These are phyloP conservation scores for Pedionomus torquatus DNA, from an alignment of 2,113 vertebrate species.

Conservation along the genomic window DNA sequence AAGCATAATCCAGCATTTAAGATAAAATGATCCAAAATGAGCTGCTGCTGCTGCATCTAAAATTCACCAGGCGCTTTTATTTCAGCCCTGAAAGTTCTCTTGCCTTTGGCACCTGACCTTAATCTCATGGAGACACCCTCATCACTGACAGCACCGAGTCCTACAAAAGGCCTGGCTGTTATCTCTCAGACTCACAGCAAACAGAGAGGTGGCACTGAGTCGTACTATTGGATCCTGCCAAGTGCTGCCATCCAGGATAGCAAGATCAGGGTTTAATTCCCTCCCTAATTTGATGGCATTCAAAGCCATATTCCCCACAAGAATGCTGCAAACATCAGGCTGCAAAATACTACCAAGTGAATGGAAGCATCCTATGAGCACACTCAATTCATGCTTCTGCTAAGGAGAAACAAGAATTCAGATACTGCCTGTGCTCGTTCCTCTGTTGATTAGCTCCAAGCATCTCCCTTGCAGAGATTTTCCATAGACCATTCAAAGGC, in stretches of 20 bases:
- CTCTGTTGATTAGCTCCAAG: background rate
- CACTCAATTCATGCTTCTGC: background rate
- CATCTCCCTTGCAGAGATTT: background rate
- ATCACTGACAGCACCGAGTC: background rate
- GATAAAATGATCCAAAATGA: background rate
- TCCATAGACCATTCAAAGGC: background rate
- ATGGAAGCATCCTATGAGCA: background rate
- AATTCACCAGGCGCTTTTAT: background rate
- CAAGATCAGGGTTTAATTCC: background rate
- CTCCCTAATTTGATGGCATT: background rate
- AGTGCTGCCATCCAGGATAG: background rate
- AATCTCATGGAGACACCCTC: background rate
- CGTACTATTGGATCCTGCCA: background rate
- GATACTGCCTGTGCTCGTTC: background rate
- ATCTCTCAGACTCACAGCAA: background rate
- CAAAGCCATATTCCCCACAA: background rate
- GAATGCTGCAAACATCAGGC: background rate
- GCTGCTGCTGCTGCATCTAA: background rate
- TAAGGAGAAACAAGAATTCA: background rate
- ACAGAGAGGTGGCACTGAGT: background rate
- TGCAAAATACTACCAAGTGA: background rate
- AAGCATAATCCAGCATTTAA: background rate
- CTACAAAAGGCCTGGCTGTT: background rate
- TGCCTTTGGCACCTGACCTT: background rate
- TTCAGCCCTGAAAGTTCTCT: background rate